Percentiles rank a stretch among this genome's conserved stretches.
Conservation (phyloP, 2,888 invertebrate species). For the Cephus nigrinus region DNA sequence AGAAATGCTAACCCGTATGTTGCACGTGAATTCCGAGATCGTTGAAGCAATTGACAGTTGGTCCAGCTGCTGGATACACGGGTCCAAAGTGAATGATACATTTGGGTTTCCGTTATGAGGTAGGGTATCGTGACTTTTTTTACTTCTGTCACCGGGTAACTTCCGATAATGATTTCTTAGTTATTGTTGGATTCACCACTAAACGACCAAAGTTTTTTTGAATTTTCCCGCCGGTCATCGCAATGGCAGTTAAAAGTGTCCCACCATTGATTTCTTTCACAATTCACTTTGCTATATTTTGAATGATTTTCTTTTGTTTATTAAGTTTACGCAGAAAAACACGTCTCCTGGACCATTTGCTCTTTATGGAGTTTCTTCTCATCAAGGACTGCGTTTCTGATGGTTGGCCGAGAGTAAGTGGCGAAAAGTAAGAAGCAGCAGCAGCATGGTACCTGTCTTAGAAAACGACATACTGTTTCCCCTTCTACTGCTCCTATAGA, state of each 20-base stretch:
- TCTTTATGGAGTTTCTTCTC: neutral
- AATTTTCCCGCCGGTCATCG: neutral
- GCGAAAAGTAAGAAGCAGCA: too few species aligned
- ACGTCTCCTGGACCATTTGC: neutral
- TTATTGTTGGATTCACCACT: neutral
- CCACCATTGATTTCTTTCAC: neutral
- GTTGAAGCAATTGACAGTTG: neutral
- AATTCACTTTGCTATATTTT: neutral
- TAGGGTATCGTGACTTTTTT: neutral
- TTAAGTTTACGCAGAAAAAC: neutral
- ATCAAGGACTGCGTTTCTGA: neutral
- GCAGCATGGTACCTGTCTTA: neutral
- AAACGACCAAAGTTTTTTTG: neutral
- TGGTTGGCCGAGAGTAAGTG: neutral
- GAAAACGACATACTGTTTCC: neutral
- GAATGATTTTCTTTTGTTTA: neutral
- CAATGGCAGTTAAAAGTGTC: neutral
- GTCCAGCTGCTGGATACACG: neutral
- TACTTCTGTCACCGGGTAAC: neutral
- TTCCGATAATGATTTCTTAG: neutral
- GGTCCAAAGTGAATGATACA: neutral
- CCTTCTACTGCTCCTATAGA: neutral
- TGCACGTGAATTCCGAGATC: neutral
- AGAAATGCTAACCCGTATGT: neutral
- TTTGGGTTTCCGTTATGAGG: neutral